A percentile compares a stretch with the other conserved stretches of the same genome.
Conservation (phyloP, 2,888 invertebrate genomes). For the Xestobium rufovillosum region DNA sequence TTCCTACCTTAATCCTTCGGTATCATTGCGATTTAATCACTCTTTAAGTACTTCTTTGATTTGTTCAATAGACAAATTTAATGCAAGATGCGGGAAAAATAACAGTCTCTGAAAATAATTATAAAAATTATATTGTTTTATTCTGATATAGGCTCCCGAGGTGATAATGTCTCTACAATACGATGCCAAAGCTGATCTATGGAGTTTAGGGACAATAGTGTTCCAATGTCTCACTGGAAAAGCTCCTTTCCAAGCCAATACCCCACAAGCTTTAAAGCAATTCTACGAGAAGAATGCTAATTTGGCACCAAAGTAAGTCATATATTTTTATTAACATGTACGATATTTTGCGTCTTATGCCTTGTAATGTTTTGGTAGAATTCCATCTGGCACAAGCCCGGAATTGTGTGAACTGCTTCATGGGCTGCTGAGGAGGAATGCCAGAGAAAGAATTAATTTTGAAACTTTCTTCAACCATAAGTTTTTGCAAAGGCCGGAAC, state of each 20-base stretch:
- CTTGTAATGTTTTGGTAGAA: too few species aligned
- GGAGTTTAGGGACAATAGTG: conserved; percentile 98
- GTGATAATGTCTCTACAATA: conserved; percentile 99
- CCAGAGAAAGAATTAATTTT: conserved; percentile 92
- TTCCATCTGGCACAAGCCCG: conserved; percentile 87
- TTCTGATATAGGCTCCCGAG: conserved; percentile 76
- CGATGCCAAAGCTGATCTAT: conserved; percentile 97
- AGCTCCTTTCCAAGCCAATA: conserved; percentile 97
- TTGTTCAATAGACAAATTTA: not conserved
- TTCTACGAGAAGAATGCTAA: conserved; percentile 95
- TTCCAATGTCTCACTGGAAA: conserved; percentile 86
- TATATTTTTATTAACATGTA: conserved; percentile 4
- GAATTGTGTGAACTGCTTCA: conserved; percentile 81
- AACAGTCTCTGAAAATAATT: conserved; percentile 1
- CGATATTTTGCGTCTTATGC: not conserved
- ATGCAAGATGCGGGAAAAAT: too few species aligned
- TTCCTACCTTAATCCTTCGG: too few species aligned
- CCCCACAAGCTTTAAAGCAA: conserved; percentile 93
- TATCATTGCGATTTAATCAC: too few species aligned
- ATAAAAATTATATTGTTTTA: conserved; percentile 1
- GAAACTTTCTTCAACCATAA: conserved; percentile 93
- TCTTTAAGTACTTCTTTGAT: too few species aligned
- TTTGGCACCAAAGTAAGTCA: conserved; percentile 76
- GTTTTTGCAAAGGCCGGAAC: conserved; percentile 68
- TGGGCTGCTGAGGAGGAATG: conserved; percentile 82